Evolutionary conservation across 2,797 vertebrate species (phyloP).

Genomic region (Enteromius argenteus): DNA sequence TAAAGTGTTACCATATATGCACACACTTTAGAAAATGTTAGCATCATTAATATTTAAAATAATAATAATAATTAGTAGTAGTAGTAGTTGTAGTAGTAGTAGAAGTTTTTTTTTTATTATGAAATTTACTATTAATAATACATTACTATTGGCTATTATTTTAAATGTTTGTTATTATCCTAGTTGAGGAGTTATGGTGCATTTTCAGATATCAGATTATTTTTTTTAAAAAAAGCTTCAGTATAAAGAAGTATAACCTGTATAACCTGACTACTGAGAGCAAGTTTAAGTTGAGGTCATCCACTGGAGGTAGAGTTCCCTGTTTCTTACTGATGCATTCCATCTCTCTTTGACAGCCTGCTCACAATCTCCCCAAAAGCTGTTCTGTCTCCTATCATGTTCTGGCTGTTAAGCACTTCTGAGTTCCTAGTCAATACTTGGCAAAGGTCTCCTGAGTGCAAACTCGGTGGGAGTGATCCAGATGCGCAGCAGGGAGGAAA

Average conservation of each 20-base stretch:
- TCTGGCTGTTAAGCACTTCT: conserved; percentile 73
- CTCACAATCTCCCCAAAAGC: conserved; percentile 65
- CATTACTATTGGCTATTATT: not conserved
- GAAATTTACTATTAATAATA: not conserved
- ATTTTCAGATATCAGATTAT: no score
- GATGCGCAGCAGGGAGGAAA: conserved; percentile 69
- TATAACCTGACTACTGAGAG: conserved; percentile 12
- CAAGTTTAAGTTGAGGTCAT: conserved; percentile 31
- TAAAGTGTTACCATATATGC: no score
- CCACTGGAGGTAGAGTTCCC: conserved; percentile 4
- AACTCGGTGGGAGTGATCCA: conserved; percentile 64
- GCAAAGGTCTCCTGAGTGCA: conserved; percentile 66
- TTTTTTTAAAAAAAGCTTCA: no score
- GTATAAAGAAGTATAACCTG: not conserved
- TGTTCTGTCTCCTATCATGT: conserved; percentile 69
- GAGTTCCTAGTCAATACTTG: conserved; percentile 73
- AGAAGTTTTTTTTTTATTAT: not conserved
- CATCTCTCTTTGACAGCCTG: conserved; percentile 56
- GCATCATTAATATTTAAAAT: not conserved
- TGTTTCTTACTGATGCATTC: conserved; percentile 60
- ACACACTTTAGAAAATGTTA: not conserved
- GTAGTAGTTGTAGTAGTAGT: not conserved
- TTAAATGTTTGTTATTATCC: not conserved
- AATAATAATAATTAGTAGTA: not conserved
- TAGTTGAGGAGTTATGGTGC: not conserved